Evolutionary conservation across 2,888 invertebrate genomes (phyloP), one percentile per base, ranked within the genome.

Genomic region (Phalangium opilio): DNA sequence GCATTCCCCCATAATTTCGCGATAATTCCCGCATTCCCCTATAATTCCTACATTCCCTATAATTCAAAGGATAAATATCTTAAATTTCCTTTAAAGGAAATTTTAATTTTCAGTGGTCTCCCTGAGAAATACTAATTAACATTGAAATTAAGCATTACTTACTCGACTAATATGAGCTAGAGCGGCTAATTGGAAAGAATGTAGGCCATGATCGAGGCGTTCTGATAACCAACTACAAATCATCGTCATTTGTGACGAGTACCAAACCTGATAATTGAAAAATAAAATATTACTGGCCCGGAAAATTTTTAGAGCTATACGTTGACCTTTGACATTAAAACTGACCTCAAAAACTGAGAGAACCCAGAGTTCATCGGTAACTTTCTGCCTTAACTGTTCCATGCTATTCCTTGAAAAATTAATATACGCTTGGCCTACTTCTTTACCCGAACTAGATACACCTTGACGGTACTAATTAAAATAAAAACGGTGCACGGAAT

Each of bases 371-470:
- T 84, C 85, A 66, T 85, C 84, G 53, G 77, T 78, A 50, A 98
- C 87, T 74, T 95, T 95, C 60, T 95, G 90, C 62, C 95, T 77
- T 59, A 98, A 84, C 72, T 93, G 91, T 72, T 98, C 98, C 78
- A 95, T 86, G 61, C 91, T 91, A 62, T 89, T 91, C 54, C 95
- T 78, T 69, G 93, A 85, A 68, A 96, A 98, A 70, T 89, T 91
- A 44, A 98, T 91, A 70, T 98, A 98, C 34, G 90, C 85, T 66
- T 95, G 90, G 3, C 98, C 98, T 67, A 93, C 79, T 68, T 96
- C 95, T 67, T 91, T 91, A 2, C 90, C 91, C 43, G 91, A 86
- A 34, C 89, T 87, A 4, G 87, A 87, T 48, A 90, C 87, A 70
- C 89, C 90, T 60, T 67, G 63, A 48, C 59, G 56, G 47, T 60